Conservation (phyloP, 2,797 vertebrate species). For the Jordanella pulchra region DNA sequence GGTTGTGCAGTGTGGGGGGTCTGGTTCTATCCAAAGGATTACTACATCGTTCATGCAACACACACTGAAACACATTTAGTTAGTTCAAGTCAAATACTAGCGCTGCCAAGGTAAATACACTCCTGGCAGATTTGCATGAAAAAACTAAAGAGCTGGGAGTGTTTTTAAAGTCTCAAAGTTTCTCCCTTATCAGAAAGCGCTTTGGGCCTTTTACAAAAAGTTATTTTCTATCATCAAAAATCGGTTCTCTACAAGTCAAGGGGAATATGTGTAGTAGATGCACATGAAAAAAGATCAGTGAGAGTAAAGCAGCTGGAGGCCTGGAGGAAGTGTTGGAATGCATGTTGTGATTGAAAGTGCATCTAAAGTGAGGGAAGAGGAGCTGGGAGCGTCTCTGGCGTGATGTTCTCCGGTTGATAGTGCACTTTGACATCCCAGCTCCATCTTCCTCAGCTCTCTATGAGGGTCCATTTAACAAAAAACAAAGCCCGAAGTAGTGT, state of each 20-base stretch:
- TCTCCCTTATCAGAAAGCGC: conserved; percentile 39
- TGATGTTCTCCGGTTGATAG: conserved; percentile 51
- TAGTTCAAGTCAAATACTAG: conserved; percentile 54
- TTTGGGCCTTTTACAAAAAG: conserved; percentile 37
- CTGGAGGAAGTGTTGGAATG: conserved; percentile 18
- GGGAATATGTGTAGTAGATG: conserved; percentile 7
- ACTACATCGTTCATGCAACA: conserved; percentile 27
- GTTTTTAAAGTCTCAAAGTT: conserved; percentile 44
- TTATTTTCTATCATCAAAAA: conserved; percentile 40
- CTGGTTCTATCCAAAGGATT: conserved; percentile 55
- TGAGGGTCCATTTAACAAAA: conserved; percentile 28
- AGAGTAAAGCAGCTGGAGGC: conserved; percentile 16
- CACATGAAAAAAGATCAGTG: conserved; percentile 1
- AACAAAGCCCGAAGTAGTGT: conserved; percentile 41
- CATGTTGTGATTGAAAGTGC: conserved; percentile 30
- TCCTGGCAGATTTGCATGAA: conserved; percentile 63
- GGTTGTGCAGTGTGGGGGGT: conserved; percentile 68
- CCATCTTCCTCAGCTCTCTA: conserved; percentile 25
- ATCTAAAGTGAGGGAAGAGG: conserved; percentile 25
- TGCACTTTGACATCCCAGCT: conserved; percentile 49
- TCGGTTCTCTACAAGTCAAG: conserved; percentile 22
- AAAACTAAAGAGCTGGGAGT: conserved; percentile 59
- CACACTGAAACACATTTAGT: conserved; percentile 39
- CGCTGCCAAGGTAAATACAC: conserved; percentile 73
- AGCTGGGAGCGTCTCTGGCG: conserved; percentile 38